Conservation (phyloP, 2,797 vertebrate species). For the Microctenopoma stevenorrisi region DNA sequence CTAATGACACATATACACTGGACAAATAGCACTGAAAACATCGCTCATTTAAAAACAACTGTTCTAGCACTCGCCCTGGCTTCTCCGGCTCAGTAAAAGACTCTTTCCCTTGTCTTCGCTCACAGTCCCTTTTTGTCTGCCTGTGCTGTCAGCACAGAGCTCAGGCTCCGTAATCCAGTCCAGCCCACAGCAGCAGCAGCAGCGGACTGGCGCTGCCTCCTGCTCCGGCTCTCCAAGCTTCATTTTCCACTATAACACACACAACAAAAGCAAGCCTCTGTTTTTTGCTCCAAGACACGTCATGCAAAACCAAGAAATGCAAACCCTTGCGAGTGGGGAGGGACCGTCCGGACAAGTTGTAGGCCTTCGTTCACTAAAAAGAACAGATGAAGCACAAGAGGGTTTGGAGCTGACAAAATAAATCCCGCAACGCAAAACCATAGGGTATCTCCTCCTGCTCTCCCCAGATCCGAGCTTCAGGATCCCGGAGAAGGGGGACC, state of each 20-base stretch:
- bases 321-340: constrained; percentile 83
- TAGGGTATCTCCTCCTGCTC: constrained; percentile 74
- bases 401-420: constrained; percentile 79
- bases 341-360: constrained; percentile 83
- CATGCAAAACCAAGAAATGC: constrained; percentile 88
- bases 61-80: constrained; percentile 64
- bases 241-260: constrained; percentile 81
- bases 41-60: constrained; percentile 46
- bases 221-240: constrained; percentile 76
- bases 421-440: constrained; percentile 80
- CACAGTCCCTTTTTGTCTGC: constrained; percentile 79
- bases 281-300: constrained; percentile 81
- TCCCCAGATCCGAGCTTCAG: constrained; percentile 80
- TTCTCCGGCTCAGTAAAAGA: constrained; percentile 58
- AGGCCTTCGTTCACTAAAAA: constrained; percentile 77
- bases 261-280: constrained; percentile 83
- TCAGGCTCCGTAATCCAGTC: constrained; percentile 81
- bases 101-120: constrained; percentile 73
- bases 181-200: constrained; percentile 80
- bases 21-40: constrained; percentile 65
- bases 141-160: constrained; percentile 80
- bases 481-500: constrained; percentile 83
- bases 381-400: constrained; percentile 72
- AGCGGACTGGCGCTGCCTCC: constrained; percentile 82
- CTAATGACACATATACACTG: constrained; percentile 64